Conservation (phyloP, 2,888 invertebrate genomes). For the Phoronis australis region DNA sequence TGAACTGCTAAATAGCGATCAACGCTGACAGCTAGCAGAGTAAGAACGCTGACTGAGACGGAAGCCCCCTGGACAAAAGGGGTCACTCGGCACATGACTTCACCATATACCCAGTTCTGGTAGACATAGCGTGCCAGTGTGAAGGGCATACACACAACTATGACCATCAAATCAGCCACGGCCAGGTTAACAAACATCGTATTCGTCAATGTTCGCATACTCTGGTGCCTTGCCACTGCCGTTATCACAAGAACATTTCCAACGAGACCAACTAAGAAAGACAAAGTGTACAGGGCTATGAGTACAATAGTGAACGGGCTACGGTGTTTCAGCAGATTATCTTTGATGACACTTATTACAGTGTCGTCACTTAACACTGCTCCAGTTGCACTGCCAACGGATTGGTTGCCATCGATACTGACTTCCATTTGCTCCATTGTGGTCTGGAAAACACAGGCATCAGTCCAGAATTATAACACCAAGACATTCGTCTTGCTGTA, state of each 20-base stretch:
- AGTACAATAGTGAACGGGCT: constrained; percentile 24
- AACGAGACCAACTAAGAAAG: constrained; percentile 25
- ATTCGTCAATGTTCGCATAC: constrained; percentile 35
- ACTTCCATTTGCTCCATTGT: no score
- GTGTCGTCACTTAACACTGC: no score
- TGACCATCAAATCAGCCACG: constrained; percentile 32
- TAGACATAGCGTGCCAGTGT: constrained; percentile 31
- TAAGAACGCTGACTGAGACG: constrained; percentile 30
- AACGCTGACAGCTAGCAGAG: constrained; percentile 29
- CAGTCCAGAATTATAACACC: no score
- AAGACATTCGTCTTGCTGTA: no score
- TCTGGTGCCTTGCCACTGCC: constrained; percentile 26
- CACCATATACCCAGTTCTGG: constrained; percentile 28
- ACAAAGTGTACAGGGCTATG: constrained; percentile 24
- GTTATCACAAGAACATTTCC: constrained; percentile 33
- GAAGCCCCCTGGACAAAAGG: constrained; percentile 33
- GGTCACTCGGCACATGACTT: constrained; percentile 26
- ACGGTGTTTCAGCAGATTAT: constrained; percentile 14
- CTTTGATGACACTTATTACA: constrained; percentile 1
- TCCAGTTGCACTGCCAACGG: no score
- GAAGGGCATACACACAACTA: constrained; percentile 31
- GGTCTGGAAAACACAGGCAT: no score
- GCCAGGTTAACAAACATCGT: constrained; percentile 34
- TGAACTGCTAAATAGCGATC: constrained; percentile 31
- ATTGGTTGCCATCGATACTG: no score